These are phyloP conservation scores for Pseudopodoces humilis DNA, from an alignment of 2,113 vertebrate genomes.

Conservation along the genomic window DNA sequence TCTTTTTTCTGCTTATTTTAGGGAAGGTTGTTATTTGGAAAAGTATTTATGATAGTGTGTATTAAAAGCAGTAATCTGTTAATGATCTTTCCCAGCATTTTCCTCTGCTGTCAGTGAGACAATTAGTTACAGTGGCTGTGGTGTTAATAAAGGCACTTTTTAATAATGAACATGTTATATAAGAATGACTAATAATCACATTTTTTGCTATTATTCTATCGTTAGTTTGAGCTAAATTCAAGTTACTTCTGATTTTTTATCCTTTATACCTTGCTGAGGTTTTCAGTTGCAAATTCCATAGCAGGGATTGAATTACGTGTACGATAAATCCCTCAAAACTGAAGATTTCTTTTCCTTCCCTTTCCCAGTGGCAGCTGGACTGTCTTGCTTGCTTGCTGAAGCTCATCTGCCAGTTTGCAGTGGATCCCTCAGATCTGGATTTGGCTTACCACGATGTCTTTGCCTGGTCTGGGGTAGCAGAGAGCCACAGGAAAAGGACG, in stretches of 20 bases:
- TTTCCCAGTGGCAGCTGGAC: slow-evolving; percentile 92
- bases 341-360: neutral
- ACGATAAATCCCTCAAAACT: neutral
- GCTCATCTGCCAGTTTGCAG: slow-evolving; percentile 97
- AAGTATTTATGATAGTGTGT: neutral
- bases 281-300: neutral
- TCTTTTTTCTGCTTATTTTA: neutral
- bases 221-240: neutral
- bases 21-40: neutral
- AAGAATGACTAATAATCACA: neutral
- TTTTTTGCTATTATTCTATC: neutral
- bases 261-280: neutral
- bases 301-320: neutral
- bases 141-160: neutral
- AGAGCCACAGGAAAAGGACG: slow-evolving; percentile 89
- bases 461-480: slow-evolving; percentile 93
- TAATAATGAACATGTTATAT: neutral
- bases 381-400: slow-evolving; percentile 97
- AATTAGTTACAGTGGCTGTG: neutral
- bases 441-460: slow-evolving; percentile 97
- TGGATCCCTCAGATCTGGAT: slow-evolving; percentile 95
- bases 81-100: neutral
- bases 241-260: neutral
- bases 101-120: neutral
- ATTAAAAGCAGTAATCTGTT: neutral